phyloP scores from a whole-genome alignment of 2,888 invertebrate species.

The Synanthedon formicaeformis region DNA sequence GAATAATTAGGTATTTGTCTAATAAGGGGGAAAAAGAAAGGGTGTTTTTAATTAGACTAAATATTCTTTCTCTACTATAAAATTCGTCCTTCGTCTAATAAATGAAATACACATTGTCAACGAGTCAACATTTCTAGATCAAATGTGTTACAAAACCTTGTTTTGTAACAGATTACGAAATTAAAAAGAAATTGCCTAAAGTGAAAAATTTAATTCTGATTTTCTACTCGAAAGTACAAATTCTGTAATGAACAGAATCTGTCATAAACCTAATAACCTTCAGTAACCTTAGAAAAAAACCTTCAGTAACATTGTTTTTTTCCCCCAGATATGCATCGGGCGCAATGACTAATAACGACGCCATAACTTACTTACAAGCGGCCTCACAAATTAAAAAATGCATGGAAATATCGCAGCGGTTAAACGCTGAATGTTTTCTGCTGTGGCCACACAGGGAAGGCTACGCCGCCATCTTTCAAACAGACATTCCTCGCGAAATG shows the following conservation, averaged over 20 bases:
- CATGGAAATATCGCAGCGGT: slow-evolving; percentile 70
- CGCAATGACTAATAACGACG: slow-evolving; percentile 72
- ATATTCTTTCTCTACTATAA: too few relatives aligned
- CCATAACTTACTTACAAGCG: slow-evolving; percentile 69
- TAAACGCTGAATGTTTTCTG: slow-evolving; percentile 73
- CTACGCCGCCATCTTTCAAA: slow-evolving; percentile 69
- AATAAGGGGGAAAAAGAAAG: background rate
- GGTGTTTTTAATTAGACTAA: background rate
- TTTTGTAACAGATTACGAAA: too few relatives aligned
- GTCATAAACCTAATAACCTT: too few relatives aligned
- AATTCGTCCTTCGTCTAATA: too few relatives aligned
- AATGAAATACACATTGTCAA: too few relatives aligned
- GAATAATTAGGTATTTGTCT: background rate
- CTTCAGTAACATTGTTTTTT: background rate
- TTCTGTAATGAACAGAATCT: too few relatives aligned
- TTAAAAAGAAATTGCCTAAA: too few relatives aligned
- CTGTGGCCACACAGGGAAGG: slow-evolving; percentile 74
- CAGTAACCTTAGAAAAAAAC: too few relatives aligned
- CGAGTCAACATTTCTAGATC: too few relatives aligned
- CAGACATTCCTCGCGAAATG: slow-evolving; percentile 71
- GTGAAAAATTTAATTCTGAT: too few relatives aligned
- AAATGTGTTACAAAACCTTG: too few relatives aligned
- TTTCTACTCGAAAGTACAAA: too few relatives aligned
- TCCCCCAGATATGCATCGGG: slow-evolving; percentile 70
- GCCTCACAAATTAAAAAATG: slow-evolving; percentile 74